These are phyloP conservation scores for Epinephelus moara DNA, from an alignment of 2,113 vertebrate species.

Conservation along the genomic window DNA sequence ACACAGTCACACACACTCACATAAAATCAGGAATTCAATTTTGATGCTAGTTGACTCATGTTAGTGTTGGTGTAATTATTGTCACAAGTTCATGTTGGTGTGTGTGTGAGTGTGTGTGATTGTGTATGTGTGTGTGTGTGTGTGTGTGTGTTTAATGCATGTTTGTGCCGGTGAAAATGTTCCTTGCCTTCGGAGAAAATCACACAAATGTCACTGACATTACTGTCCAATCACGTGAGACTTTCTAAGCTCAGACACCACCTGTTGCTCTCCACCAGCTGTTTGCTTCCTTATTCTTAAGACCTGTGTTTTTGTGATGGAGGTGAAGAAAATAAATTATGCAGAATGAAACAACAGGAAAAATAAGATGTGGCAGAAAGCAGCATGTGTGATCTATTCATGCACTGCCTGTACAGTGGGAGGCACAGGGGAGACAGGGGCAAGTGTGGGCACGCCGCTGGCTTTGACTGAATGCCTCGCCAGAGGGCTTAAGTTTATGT, in stretches of 20 bases:
- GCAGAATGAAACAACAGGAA: conserved; percentile 7
- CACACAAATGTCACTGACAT: background rate
- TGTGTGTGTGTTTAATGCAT: conserved; percentile 13
- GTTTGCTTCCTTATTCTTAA: background rate
- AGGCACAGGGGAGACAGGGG: conserved; percentile 51
- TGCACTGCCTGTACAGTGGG: conserved; percentile 52
- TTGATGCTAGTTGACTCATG: conserved; percentile 29
- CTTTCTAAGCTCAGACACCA: background rate
- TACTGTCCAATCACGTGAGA: background rate
- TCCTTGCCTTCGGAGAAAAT: conserved; percentile 2
- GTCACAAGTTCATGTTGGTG: conserved; percentile 57
- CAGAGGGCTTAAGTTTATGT: conserved; percentile 67
- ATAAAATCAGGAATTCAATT: conserved; percentile 48
- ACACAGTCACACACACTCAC: background rate
- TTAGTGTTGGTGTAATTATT: conserved; percentile 51
- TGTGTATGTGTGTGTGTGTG: background rate
- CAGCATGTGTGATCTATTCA: conserved; percentile 63
- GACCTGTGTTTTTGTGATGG: background rate
- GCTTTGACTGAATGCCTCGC: conserved; percentile 71
- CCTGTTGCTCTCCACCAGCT: background rate
- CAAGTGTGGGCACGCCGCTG: conserved; percentile 79
- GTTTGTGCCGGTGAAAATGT: conserved; percentile 21
- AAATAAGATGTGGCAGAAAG: conserved; percentile 32
- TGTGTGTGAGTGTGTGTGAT: conserved; percentile 30
- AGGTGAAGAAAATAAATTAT: background rate